phyloP scores from a whole-genome alignment of 2,797 vertebrate species.

The Falco rusticolus region DNA sequence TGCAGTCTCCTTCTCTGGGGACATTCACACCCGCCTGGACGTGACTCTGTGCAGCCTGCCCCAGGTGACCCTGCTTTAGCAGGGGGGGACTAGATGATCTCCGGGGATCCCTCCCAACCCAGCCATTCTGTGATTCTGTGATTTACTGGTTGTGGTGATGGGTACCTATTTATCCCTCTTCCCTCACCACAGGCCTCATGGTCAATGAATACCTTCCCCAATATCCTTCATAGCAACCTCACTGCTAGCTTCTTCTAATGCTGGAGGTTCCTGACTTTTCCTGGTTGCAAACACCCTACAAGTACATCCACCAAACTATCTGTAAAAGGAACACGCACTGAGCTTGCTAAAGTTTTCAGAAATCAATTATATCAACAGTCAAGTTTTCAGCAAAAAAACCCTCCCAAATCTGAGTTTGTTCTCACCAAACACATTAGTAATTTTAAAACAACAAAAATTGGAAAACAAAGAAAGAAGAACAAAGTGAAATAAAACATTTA shows the following conservation, averaged over 20 bases:
- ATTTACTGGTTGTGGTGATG: not conserved
- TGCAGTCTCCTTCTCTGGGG: no score
- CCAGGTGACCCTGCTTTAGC: no score
- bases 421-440: not conserved
- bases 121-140: no score
- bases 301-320: not conserved
- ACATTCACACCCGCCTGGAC: no score
- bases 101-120: no score
- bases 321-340: accelerated
- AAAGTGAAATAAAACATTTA: not conserved
- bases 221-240: not conserved
- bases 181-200: not conserved
- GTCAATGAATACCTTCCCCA: not conserved
- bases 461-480: not conserved
- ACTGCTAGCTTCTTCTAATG: not conserved
- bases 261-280: not conserved
- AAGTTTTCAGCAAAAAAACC: accelerated
- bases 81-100: no score
- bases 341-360: not conserved
- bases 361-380: not conserved
- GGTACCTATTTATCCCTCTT: not conserved
- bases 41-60: no score
- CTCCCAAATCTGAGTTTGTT: not conserved
- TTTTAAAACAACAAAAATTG: not conserved
- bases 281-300: not conserved